Conservation (phyloP, 1,140 invertebrate genomes). For the Apis cerana region DNA sequence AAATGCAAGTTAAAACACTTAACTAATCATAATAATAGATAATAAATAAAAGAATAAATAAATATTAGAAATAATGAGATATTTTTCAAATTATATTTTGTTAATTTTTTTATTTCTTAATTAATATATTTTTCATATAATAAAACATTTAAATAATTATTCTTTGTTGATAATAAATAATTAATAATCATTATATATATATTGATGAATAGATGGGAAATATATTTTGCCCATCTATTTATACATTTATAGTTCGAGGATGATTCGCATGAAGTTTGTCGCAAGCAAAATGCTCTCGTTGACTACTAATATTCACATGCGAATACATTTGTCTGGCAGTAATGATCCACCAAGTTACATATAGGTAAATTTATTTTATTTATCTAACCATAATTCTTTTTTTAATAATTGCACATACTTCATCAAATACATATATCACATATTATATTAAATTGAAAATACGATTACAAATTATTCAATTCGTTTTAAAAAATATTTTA, state of each 20-base stretch:
- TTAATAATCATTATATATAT: neutral
- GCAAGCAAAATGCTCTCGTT: slow-evolving; percentile 8
- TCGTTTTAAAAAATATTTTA: neutral
- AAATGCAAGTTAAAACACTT: too few relatives aligned
- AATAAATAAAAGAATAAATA: too few relatives aligned
- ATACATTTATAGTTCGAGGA: neutral
- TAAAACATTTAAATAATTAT: neutral
- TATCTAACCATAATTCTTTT: neutral
- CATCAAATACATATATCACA: neutral
- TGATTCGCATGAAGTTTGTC: slow-evolving; percentile 7
- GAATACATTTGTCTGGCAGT: slow-evolving; percentile 1
- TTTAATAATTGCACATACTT: neutral
- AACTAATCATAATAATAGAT: too few relatives aligned
- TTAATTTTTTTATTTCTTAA: too few relatives aligned
- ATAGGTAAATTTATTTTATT: neutral
- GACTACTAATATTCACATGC: neutral
- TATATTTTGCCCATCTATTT: neutral
- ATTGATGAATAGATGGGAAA: neutral
- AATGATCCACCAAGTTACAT: neutral
- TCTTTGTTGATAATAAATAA: neutral
- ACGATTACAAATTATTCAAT: neutral
- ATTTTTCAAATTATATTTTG: too few relatives aligned
- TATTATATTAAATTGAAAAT: neutral
- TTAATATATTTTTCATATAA: neutral
- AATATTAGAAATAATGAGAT: too few relatives aligned